Evolutionary conservation across 2,888 invertebrate species (phyloP), one percentile per base, ranked within the genome.

Genomic region (Drosophila nigricruria): DNA sequence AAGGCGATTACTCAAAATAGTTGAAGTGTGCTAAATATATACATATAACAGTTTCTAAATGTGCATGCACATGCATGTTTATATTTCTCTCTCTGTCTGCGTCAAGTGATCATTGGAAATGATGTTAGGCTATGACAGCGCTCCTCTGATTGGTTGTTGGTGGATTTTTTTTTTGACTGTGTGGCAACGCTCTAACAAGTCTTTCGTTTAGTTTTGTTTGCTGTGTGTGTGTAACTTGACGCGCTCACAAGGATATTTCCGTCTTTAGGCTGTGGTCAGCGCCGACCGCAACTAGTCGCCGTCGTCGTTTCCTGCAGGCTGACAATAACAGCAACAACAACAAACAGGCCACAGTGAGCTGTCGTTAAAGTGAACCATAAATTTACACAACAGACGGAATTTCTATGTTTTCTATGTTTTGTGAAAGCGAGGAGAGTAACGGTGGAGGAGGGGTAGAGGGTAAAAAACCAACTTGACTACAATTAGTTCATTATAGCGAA

Each of bases 401-500:
- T 56, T 42, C 30, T 56, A 56, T 38, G 53, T 53, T 53, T 53
- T 36, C 34, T 34, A n/a, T 54, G 18, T 27, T 30, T 16, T 56
- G 56, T 56, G 42, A 56, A 56, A 56, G 56, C 30, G 53, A 47
- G 38, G 14, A 2, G 27, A 25, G 9, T 1, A 18, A 16, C 10
- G 20, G 42, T 27, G 32, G 54, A 5, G 14, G 53, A n/a, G 30
- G 3, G 36, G 36, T 5, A 18, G 10, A 9, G 40, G 18, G n/a
- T n/a, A 4, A 40, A 8, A 23, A 43, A 25, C 45, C 27, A 61
- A 54, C 58, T 62, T 34, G 43, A 52, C 38, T 64, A 50, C 61
- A 77, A 70, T 73, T 77, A 70, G 67, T 68, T 57, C 57, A 60
- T 73, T 78, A 62, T 67, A 75, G 53, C 52, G 73, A 77, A 67